Base-by-base conservation (phyloP, 2,797 vertebrate genomes). In the Morus bassanus region DNA sequence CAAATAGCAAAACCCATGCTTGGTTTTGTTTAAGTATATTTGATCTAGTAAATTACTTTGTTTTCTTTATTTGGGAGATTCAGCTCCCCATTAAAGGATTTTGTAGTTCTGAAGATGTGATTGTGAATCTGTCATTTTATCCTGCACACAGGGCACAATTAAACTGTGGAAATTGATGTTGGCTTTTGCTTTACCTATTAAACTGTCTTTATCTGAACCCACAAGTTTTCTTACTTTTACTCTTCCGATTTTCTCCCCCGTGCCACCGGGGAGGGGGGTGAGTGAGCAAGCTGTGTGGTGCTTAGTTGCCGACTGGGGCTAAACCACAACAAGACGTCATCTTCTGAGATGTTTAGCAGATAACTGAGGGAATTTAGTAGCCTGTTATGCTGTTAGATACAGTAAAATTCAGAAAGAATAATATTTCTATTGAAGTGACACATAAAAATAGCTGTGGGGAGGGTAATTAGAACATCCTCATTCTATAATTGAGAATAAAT, bases 111-210 rank as follows among this genome's bases (percentile, higher is more conserved):
- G 80, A 96, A 96, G 59, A 51, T 4, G 2, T 2, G 0, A 64
- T 57, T 88, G 67, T 80, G 85, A 96, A 94, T 94, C 46, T 95
- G 70, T 81, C 86, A 39, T 59, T 91, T 84, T 86, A 89, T 92
- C 65, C 60, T 68, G 91, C 74, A 18, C 11, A 27, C 75, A 57
- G 31, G 23, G 21, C 14, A 16, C 12, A 73, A 76, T 54, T 53
- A 54, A 75, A 63, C 9, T 9, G 27, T 70, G 59, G 43, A 69
- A 82, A 79, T 43, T 23, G 15, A 51, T 69, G 54, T 22, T 63
- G 43, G 43, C 43, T 45, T 45, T 45, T 45, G 43, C 43, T 45
- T 18, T 45, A 45, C 43, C 43, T 45, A 18, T 45, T 45, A 45
- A 45, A 18, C 43, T 45, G 43, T 45, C 43, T 45, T 45, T 45